Conservation (phyloP, 2,797 vertebrate genomes). For the Neomorphus geoffroyi region DNA sequence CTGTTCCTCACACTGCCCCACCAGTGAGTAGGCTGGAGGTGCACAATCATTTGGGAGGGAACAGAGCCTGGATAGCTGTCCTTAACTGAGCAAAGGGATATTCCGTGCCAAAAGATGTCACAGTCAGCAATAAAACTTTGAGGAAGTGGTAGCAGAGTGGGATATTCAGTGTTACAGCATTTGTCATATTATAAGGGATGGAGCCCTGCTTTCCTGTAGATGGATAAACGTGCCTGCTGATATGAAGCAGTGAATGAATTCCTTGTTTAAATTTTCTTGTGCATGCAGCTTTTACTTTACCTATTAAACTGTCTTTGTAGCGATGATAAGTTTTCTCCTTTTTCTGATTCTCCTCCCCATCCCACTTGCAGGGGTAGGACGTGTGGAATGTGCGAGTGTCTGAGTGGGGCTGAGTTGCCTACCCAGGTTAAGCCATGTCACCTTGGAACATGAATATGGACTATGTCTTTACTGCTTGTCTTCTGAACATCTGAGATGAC, state of each 20-base stretch:
- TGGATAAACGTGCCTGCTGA: fast-evolving
- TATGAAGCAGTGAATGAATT: too few relatives aligned
- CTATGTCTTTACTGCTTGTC: background rate
- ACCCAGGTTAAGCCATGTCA: background rate
- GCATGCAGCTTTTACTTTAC: too few relatives aligned
- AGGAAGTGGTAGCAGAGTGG: background rate
- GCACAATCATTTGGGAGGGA: too few relatives aligned
- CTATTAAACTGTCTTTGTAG: background rate
- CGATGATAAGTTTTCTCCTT: background rate
- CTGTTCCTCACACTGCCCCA: background rate
- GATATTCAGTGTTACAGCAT: background rate
- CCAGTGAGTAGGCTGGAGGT: fast-evolving
- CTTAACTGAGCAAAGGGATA: background rate
- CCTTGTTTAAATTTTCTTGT: too few relatives aligned
- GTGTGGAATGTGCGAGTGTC: background rate
- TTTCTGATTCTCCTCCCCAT: background rate
- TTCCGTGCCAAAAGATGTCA: background rate
- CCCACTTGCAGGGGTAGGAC: background rate
- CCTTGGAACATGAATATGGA: background rate
- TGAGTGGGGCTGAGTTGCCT: background rate
- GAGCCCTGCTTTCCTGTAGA: too few relatives aligned
- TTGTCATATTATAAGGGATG: background rate
- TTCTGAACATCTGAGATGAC: background rate
- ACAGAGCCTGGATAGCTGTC: background rate
- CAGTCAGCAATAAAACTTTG: background rate